phyloP scores from a whole-genome alignment of 2,113 vertebrate genomes.

The Phylloscopus trochilus region DNA sequence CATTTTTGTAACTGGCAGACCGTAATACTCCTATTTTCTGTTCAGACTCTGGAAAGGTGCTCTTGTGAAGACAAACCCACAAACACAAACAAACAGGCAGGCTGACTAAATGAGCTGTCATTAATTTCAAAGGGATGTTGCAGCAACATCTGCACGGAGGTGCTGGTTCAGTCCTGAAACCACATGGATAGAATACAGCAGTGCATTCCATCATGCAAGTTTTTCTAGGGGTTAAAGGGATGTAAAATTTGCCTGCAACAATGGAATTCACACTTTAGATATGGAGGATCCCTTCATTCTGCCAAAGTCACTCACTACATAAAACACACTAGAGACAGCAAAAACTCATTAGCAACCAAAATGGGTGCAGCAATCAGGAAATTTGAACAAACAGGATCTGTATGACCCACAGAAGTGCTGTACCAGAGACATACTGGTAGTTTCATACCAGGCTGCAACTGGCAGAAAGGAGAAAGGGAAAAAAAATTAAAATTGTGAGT shows the following conservation, averaged over 20 bases:
- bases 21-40: neutral
- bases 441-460: neutral
- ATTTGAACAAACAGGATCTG: neutral
- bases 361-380: neutral
- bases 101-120: neutral
- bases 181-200: accelerated
- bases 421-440: neutral
- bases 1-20: neutral
- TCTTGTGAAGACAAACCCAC: neutral
- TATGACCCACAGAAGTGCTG: neutral
- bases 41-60: neutral
- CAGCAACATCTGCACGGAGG: neutral
- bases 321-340: neutral
- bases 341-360: neutral
- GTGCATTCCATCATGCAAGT: neutral
- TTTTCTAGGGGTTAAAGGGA: neutral
- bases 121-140: neutral
- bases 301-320: neutral
- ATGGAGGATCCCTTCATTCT: neutral
- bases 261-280: neutral
- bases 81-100: neutral
- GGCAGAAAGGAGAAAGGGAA: neutral
- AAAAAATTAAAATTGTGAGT: neutral
- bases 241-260: neutral
- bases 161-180: neutral